These are phyloP conservation scores for Dascillus cervinus DNA, from an alignment of 2,888 invertebrate genomes.

Conservation along the genomic window DNA sequence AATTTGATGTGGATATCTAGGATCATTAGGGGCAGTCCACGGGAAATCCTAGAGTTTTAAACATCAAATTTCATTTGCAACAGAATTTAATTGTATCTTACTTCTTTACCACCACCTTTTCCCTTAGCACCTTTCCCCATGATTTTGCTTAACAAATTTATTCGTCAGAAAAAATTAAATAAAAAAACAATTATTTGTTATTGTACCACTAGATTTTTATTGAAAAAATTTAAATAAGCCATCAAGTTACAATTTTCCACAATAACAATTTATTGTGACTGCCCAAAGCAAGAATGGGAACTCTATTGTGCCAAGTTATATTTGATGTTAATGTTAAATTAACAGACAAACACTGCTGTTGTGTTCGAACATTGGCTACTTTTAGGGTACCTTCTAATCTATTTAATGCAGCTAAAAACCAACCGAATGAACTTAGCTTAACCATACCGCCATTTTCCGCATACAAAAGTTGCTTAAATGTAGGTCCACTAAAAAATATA, in stretches of 20 bases:
- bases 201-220: too few species aligned
- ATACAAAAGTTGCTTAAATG: conserved; percentile 52
- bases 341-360: conserved; percentile 49
- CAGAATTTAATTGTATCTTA: too few species aligned
- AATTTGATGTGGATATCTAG: conserved; percentile 87
- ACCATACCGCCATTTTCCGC: conserved; percentile 55
- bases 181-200: too few species aligned
- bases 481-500: conserved; percentile 47
- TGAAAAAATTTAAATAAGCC: too few species aligned
- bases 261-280: conserved; percentile 53
- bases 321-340: conserved; percentile 50
- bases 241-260: too few species aligned
- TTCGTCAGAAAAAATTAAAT: too few species aligned
- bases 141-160: too few species aligned
- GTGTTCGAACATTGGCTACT: conserved; percentile 52
- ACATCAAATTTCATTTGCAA: too few species aligned
- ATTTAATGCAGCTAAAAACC: conserved; percentile 60
- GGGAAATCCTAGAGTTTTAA: conserved; percentile 6
- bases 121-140: too few species aligned
- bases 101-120: conserved; percentile 3
- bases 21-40: conserved; percentile 75
- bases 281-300: conserved; percentile 53
- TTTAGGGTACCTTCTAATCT: conserved; percentile 58
- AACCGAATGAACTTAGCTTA: conserved; percentile 55
- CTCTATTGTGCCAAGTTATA: conserved; percentile 55